Evolutionary conservation across 2,888 invertebrate species (phyloP), one percentile per base, ranked within the genome.

Genomic region (Pinctada fucata): DNA sequence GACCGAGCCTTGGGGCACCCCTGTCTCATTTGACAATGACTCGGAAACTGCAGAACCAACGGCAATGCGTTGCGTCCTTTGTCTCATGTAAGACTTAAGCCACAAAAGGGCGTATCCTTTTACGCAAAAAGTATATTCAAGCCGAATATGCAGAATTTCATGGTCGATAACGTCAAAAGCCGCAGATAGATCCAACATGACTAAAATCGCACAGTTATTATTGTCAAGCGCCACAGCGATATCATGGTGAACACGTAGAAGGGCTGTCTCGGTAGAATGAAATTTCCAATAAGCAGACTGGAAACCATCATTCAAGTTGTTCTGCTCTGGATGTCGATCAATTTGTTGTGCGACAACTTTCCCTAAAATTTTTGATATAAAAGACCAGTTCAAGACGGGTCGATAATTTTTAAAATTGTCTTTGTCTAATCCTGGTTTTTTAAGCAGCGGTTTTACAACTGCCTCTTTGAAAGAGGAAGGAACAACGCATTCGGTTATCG

Each of bases 71-170:
- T 68, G 48, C 68, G 68, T 68, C n/a, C 68, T 68, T 68, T 68
- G 8, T 5, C 68, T 68, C 68, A 68, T 68, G 5, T 68, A 68
- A 31, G 68, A 68, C n/a, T 6, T 68, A 16, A 68, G 48, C 68
- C 68, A 48, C 68, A 48, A 47, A 47, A 66, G 68, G 48, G 68
- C 48, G 8, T 68, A 49, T n/a, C n/a, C 68, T 31, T 45, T 67
- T 10, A 67, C 48, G 48, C 16, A 45, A 16, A 67, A 67, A 31
- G 67, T 67, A 10, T 67, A 48, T 31, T 13, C 31, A n/a, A 67
- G 31, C 31, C 16, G 16, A 31, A 1, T 31, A 31, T 31, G 31
- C 31, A 31, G 31, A 31, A 31, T 31, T 31, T 31, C 31, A 31
- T 31, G 31, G 31, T 31, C 31, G 31, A 31, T 31, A 31, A 31